Conservation (phyloP, 2,888 invertebrate species). For the Autographa gamma region DNA sequence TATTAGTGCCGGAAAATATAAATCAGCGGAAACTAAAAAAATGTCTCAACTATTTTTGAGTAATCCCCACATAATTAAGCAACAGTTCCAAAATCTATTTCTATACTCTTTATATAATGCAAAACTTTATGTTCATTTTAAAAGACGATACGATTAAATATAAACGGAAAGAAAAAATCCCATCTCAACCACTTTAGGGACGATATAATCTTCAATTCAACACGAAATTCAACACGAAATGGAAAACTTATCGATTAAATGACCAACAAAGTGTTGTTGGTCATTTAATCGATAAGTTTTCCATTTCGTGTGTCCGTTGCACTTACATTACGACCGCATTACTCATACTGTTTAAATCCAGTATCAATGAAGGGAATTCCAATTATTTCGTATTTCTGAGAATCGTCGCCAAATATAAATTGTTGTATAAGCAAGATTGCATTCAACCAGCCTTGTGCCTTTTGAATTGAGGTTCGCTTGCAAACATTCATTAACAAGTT, state of each 20-base stretch:
- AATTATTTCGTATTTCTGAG: slow-evolving; percentile 44
- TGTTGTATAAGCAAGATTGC: slow-evolving; percentile 27
- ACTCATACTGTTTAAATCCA: slow-evolving; percentile 36
- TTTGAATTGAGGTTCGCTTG: slow-evolving; percentile 29
- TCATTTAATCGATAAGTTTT: slow-evolving; percentile 34
- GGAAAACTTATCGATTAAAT: too few species aligned
- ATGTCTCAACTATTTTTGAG: slow-evolving; percentile 1
- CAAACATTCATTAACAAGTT: slow-evolving; percentile 22
- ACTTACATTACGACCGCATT: slow-evolving; percentile 31
- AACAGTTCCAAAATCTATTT: neutral
- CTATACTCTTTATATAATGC: neutral
- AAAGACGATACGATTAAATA: neutral
- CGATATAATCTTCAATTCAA: neutral
- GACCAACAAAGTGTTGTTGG: neutral
- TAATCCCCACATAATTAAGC: neutral
- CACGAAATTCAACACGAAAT: too few species aligned
- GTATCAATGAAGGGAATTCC: slow-evolving; percentile 34
- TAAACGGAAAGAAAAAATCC: neutral
- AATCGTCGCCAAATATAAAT: slow-evolving; percentile 47
- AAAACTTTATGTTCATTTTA: neutral
- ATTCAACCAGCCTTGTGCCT: slow-evolving; percentile 39
- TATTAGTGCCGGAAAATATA: neutral
- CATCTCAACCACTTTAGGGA: neutral
- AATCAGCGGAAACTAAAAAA: slow-evolving; percentile 4
- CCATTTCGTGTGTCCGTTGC: slow-evolving; percentile 21